A percentile compares a stretch with the other conserved stretches of the same genome.
phyloP scores from a whole-genome alignment of 2,888 invertebrate species.

The Cheilosia impressa region DNA sequence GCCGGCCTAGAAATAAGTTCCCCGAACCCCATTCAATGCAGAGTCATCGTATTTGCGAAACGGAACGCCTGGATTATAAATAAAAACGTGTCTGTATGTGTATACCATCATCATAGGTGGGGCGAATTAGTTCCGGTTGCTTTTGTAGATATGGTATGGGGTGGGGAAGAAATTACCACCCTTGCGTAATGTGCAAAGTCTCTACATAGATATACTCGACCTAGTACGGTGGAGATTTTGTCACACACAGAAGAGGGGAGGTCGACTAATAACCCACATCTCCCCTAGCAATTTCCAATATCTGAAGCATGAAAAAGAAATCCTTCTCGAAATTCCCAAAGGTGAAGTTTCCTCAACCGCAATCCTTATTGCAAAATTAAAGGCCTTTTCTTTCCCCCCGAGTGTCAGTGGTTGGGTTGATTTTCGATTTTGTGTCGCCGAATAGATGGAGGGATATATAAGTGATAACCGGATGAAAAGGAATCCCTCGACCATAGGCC shows the following conservation, averaged over 20 bases:
- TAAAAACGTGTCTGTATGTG: slow-evolving; percentile 1
- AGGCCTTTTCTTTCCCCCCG: slow-evolving; percentile 26
- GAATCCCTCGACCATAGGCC: slow-evolving; percentile 8
- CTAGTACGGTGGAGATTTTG: slow-evolving; percentile 35
- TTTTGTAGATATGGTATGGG: not conserved
- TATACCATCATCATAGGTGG: not conserved
- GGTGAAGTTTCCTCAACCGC: slow-evolving; percentile 59
- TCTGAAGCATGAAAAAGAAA: slow-evolving; percentile 53
- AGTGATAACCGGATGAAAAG: slow-evolving; percentile 36
- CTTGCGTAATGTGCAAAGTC: slow-evolving; percentile 20
- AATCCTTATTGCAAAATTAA: slow-evolving; percentile 62
- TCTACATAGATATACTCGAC: not conserved
- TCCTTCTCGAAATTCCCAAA: slow-evolving; percentile 53
- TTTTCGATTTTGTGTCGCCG: slow-evolving; percentile 27
- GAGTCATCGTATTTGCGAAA: slow-evolving; percentile 25
- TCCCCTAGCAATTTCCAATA: slow-evolving; percentile 14
- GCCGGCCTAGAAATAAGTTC: not conserved
- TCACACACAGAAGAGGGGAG: slow-evolving; percentile 24
- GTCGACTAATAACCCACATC: slow-evolving; percentile 36
- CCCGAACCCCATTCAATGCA: slow-evolving; percentile 27
- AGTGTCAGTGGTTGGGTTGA: not conserved
- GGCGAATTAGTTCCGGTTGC: slow-evolving; percentile 11
- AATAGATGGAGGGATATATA: slow-evolving; percentile 15
- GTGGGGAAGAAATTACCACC: slow-evolving; percentile 21
- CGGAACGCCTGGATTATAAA: slow-evolving; percentile 2